Conservation (phyloP, 2,888 invertebrate species). For the Cyaniris semiargus region DNA sequence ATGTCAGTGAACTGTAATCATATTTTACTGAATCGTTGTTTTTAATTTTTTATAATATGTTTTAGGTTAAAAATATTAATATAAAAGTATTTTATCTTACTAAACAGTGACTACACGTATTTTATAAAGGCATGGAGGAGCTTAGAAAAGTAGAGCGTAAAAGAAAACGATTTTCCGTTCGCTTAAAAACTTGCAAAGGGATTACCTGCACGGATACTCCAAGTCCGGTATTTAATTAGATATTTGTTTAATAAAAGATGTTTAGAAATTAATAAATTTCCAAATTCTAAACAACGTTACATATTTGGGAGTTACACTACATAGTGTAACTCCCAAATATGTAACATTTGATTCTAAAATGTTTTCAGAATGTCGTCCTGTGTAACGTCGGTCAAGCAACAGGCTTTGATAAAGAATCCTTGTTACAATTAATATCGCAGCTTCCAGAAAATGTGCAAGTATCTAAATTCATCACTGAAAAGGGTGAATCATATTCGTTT, state of each 20-base stretch:
- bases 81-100: too few relatives aligned
- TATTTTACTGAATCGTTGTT: too few relatives aligned
- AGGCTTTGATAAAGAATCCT: slow-evolving; percentile 84
- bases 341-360: background rate
- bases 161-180: slow-evolving; percentile 63
- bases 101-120: too few relatives aligned
- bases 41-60: too few relatives aligned
- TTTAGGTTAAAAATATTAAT: background rate
- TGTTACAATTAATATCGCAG: slow-evolving; percentile 80
- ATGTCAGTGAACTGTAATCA: too few relatives aligned
- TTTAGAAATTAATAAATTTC: too few relatives aligned
- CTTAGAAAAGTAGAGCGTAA: slow-evolving; percentile 62
- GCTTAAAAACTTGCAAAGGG: slow-evolving; percentile 60
- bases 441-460: slow-evolving; percentile 77
- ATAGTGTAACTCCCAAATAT: too few relatives aligned
- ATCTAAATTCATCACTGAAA: slow-evolving; percentile 84
- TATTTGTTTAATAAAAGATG: background rate
- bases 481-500: slow-evolving; percentile 91
- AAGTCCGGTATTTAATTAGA: slow-evolving; percentile 51
- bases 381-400: slow-evolving; percentile 93
- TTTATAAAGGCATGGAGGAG: slow-evolving; percentile 51
- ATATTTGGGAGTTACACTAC: background rate
- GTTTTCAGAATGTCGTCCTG: slow-evolving; percentile 84
- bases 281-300: background rate
- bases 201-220: slow-evolving; percentile 54